Percentiles rank a stretch among this genome's conserved stretches.
phyloP scores from a whole-genome alignment of 2,888 invertebrate genomes.

The Prostheceraeus crozeri region DNA sequence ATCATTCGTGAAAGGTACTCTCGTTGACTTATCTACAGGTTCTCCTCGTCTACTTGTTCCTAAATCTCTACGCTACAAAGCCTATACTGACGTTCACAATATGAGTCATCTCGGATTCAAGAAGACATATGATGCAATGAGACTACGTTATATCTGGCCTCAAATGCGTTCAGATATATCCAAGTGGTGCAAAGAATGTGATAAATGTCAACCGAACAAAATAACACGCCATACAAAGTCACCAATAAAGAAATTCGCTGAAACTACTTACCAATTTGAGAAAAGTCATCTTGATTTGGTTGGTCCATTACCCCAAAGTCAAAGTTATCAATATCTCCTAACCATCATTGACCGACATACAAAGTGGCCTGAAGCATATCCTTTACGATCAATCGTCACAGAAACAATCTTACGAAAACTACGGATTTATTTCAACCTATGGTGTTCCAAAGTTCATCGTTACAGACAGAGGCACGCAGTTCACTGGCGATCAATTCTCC shows the following conservation, averaged over 20 bases:
- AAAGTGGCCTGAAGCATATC: slow-evolving; percentile 39
- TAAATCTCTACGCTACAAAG: slow-evolving; percentile 5
- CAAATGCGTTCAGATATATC: slow-evolving; percentile 41
- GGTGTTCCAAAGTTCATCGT: no score
- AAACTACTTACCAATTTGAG: slow-evolving; percentile 45
- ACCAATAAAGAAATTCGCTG: slow-evolving; percentile 24
- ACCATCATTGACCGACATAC: slow-evolving; percentile 46
- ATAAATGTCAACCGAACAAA: slow-evolving; percentile 48
- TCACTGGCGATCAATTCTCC: no score
- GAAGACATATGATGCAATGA: slow-evolving; percentile 22
- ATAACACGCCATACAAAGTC: slow-evolving; percentile 45
- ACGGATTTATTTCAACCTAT: no score
- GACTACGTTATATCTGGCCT: slow-evolving; percentile 24
- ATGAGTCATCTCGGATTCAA: slow-evolving; percentile 18
- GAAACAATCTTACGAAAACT: no score
- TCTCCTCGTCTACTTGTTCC: slow-evolving; percentile 38
- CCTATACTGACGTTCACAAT: slow-evolving; percentile 11
- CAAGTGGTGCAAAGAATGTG: slow-evolving; percentile 46
- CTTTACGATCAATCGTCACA: no score
- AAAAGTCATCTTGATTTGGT: slow-evolving; percentile 58
- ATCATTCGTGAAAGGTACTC: slow-evolving; percentile 11
- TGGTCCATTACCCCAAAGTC: slow-evolving; percentile 50
- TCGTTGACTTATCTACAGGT: slow-evolving; percentile 34
- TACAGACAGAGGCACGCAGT: no score
- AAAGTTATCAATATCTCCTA: slow-evolving; percentile 42